Conservation (phyloP, 2,797 vertebrate genomes). For the Tragelaphus oryx region DNA sequence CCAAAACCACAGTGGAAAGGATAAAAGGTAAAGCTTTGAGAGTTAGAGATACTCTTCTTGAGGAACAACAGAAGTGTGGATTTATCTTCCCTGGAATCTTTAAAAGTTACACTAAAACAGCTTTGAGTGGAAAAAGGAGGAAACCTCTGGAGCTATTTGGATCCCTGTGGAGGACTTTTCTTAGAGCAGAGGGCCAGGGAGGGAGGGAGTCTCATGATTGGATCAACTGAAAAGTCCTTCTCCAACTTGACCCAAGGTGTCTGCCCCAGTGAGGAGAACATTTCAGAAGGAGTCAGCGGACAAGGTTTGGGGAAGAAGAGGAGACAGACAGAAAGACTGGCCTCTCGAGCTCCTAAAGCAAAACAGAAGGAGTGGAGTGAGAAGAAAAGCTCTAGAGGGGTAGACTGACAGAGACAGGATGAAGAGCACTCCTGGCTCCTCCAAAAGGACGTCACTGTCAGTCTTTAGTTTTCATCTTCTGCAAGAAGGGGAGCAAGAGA, state of each 20-base stretch:
- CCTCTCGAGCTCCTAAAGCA: not conserved
- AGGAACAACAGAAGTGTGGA: not conserved
- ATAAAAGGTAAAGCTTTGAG: not conserved
- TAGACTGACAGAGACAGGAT: not conserved
- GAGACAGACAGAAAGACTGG: not conserved
- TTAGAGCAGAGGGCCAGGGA: not conserved
- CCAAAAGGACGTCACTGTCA: conserved; percentile 4
- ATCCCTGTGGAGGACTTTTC: not conserved
- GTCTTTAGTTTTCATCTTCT: conserved; percentile 52
- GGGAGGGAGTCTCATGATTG: not conserved
- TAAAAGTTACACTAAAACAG: not conserved
- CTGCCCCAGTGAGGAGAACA: not conserved
- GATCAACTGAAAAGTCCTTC: not conserved
- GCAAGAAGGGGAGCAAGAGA: conserved; percentile 48
- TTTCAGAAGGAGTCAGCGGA: not conserved
- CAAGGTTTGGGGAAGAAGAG: not conserved
- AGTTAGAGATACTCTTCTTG: not conserved
- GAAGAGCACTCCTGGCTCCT: not conserved
- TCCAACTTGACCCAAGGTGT: not conserved
- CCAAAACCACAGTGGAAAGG: not conserved
- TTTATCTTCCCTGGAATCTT: not conserved
- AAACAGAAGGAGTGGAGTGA: not conserved
- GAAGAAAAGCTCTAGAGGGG: not conserved
- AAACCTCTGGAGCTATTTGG: not conserved
- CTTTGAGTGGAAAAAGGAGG: not conserved